Base-by-base conservation (phyloP, 2,113 vertebrate genomes). In the Seriola rivoliana region DNA sequence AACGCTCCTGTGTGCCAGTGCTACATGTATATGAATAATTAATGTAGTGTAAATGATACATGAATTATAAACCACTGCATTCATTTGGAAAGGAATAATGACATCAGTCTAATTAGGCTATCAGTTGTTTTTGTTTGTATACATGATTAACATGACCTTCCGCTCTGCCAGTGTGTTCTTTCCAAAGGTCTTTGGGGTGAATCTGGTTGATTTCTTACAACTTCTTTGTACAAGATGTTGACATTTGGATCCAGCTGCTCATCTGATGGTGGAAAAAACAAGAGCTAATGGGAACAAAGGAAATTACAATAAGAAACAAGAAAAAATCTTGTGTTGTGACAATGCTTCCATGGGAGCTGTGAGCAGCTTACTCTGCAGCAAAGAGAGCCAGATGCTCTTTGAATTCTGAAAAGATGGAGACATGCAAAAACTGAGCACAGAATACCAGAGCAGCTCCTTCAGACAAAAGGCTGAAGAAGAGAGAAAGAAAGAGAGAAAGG, bases 291-390 rank as follows among this genome's bases (percentile, higher is more conserved):
- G 13, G 32, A 69, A 81, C 65, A 75, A 63, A 81, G 23, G n/a
- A 72, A 70, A 60, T 3, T 36, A 7, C 57, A 65, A 75, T 1
- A 19, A 29, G 50, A 75, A 67, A 60, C 55, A 70, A 85, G 70
- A 48, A 70, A 57, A 80, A 36, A n/a, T 14, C n/a, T 48, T 36
- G n/a, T 59, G 19, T 73, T 78, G 78, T 84, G 74, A 87, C 64
- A 78, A 65, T 42, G 21, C 44, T 74, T 72, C 63, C 14, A 29
- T 10, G 12, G 25, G 48, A 81, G 66, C 32, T 52, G 72, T 81
- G 38, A 76, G 6, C 57, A 72, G 6, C 57, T 75, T 40, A 10
- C 38, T 68, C 32, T 71, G 59, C 71, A 46, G 70, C 19, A 55
- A 25, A 48, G 46, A 69, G 25, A 65, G 19, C 3, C 0, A 78